Conservation (phyloP, 2,888 invertebrate species). For the Osedax frankpressi region DNA sequence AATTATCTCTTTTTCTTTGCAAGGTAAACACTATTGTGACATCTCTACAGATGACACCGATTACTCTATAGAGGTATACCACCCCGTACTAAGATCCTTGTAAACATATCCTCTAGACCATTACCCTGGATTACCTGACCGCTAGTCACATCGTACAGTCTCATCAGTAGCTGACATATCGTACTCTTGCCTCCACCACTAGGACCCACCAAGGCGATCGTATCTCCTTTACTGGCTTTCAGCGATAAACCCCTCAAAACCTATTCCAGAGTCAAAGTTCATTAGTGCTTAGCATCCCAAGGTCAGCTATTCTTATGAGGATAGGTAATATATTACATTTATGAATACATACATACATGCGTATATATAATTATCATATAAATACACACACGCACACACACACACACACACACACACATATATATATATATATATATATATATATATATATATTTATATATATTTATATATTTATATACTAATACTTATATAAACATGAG, state of each 20-base stretch:
- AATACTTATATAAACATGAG: too few relatives aligned
- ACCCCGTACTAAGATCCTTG: too few relatives aligned
- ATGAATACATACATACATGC: conserved; percentile 9
- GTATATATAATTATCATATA: not conserved
- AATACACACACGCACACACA: not conserved
- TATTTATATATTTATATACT: too few relatives aligned
- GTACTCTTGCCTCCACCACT: conserved; percentile 5
- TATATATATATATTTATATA: not conserved
- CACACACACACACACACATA: conserved; percentile 10
- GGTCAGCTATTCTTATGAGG: not conserved
- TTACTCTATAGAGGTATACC: too few relatives aligned
- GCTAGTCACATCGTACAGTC: conserved; percentile 2
- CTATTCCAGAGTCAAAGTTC: not conserved
- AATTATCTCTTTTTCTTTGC: too few relatives aligned
- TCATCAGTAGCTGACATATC: conserved; percentile 3
- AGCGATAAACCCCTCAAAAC: not conserved
- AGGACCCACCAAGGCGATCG: conserved; percentile 4
- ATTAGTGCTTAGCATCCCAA: not conserved
- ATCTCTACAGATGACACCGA: too few relatives aligned
- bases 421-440: not conserved
- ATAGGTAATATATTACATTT: too few relatives aligned
- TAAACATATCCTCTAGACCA: too few relatives aligned
- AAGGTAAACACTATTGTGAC: too few relatives aligned
- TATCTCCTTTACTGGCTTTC: not conserved
- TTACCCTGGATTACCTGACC: conserved; percentile 6